These are phyloP conservation scores for Cheilosia grossa DNA, from an alignment of 2,888 invertebrate genomes.

Conservation along the genomic window DNA sequence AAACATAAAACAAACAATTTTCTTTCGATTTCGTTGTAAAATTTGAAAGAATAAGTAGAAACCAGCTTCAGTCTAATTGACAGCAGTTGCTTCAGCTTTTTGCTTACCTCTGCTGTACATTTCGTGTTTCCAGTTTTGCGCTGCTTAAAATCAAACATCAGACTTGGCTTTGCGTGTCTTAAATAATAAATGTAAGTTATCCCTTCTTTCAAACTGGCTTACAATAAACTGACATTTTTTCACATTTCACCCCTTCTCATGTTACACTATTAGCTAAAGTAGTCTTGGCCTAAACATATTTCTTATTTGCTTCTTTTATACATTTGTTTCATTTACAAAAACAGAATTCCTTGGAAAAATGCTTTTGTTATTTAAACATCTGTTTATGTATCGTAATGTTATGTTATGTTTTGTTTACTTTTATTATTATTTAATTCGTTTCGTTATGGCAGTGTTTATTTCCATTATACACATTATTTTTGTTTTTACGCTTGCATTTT, in stretches of 20 bases:
- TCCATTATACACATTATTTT: slow-evolving; percentile 69
- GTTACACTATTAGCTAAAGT: slow-evolving; percentile 1
- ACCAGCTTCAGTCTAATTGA: no score
- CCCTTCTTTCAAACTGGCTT: slow-evolving; percentile 17
- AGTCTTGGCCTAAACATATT: neutral
- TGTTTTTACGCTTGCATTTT: slow-evolving; percentile 78
- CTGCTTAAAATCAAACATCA: no score
- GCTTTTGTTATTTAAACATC: neutral
- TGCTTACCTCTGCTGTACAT: no score
- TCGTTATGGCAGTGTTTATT: slow-evolving; percentile 69
- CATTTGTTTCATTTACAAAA: slow-evolving; percentile 2
- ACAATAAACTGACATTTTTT: neutral
- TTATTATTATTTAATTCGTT: slow-evolving; percentile 38
- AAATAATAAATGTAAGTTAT: no score
- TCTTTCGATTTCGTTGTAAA: no score
- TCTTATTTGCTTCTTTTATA: slow-evolving; percentile 38
- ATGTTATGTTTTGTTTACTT: neutral
- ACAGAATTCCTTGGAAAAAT: neutral
- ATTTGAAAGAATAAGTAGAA: no score
- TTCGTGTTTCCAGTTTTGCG: no score
- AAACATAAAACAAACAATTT: no score
- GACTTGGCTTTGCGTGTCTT: no score
- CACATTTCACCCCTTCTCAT: slow-evolving; percentile 21
- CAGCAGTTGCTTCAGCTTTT: no score
- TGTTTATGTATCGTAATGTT: slow-evolving; percentile 1